phyloP scores from a whole-genome alignment of 2,797 vertebrate genomes.

The Rousettus madagascariensis region DNA sequence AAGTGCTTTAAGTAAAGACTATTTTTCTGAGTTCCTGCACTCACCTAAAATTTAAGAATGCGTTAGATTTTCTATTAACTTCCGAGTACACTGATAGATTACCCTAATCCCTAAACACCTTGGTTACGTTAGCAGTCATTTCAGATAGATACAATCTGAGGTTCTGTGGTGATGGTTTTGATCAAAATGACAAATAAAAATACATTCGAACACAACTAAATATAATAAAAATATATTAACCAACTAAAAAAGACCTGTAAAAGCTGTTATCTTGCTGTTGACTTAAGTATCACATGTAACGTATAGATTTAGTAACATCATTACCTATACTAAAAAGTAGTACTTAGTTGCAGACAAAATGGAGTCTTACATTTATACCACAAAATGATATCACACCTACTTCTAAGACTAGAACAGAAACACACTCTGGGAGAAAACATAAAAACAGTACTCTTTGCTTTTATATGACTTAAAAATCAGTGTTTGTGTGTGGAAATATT shows the following conservation, averaged over 20 bases:
- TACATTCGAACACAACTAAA: neutral
- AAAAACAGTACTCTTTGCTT: neutral
- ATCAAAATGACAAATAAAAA: neutral
- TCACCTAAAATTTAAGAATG: neutral
- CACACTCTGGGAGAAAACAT: neutral
- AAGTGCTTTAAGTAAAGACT: neutral
- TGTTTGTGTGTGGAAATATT: neutral
- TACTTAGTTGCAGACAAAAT: neutral
- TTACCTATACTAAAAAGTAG: neutral
- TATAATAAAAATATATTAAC: neutral
- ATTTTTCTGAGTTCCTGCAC: neutral
- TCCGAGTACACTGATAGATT: neutral
- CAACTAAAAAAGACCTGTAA: neutral
- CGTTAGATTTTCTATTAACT: neutral
- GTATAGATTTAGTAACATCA: neutral
- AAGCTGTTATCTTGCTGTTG: neutral
- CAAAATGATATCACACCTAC: neutral
- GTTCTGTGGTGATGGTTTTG: neutral
- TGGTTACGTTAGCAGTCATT: neutral
- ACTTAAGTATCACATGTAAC: neutral
- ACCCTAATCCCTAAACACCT: neutral
- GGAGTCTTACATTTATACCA: neutral
- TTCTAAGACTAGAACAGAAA: conserved; percentile 3
- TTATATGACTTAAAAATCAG: neutral
- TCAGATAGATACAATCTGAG: neutral